Conservation (phyloP, 64 coral and sea anemone genomes). For the Stichodactyla helianthus region DNA sequence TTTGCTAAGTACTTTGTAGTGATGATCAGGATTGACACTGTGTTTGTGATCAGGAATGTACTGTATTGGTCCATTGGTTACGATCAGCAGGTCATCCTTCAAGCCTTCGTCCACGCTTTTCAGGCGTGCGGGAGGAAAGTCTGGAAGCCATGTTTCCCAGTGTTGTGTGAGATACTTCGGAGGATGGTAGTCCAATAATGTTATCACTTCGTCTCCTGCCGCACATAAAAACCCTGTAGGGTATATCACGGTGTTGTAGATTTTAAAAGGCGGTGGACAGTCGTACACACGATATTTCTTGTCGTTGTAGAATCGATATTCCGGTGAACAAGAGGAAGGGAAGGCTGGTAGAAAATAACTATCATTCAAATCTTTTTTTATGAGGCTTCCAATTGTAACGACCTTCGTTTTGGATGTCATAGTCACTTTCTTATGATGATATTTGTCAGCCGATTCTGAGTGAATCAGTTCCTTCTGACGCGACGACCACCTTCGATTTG, state of each 20-base stretch:
- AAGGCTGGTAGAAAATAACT: slow-evolving; percentile 40
- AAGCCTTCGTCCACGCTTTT: slow-evolving; percentile 39
- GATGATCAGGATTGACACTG: slow-evolving; percentile 10
- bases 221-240: slow-evolving; percentile 15
- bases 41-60: slow-evolving; percentile 31
- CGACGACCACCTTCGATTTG: no score
- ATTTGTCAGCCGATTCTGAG: no score
- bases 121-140: slow-evolving; percentile 16
- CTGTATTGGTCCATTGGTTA: slow-evolving; percentile 32
- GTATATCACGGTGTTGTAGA: background rate
- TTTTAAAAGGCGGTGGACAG: slow-evolving; percentile 7
- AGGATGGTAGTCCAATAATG: slow-evolving; percentile 25
- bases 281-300: slow-evolving; percentile 38
- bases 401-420: no score
- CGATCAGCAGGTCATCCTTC: slow-evolving; percentile 22
- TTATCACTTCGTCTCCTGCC: slow-evolving; percentile 28
- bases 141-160: slow-evolving; percentile 47
- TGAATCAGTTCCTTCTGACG: no score
- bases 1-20: slow-evolving; percentile 31
- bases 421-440: no score
- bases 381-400: no score
- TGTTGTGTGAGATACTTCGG: slow-evolving; percentile 10
- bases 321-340: slow-evolving; percentile 31
- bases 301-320: slow-evolving; percentile 41
- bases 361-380: background rate